Evolutionary conservation across 2,888 invertebrate species (phyloP), one percentile per base, ranked within the genome.

Genomic region (Pachliopta kotzebuea): DNA sequence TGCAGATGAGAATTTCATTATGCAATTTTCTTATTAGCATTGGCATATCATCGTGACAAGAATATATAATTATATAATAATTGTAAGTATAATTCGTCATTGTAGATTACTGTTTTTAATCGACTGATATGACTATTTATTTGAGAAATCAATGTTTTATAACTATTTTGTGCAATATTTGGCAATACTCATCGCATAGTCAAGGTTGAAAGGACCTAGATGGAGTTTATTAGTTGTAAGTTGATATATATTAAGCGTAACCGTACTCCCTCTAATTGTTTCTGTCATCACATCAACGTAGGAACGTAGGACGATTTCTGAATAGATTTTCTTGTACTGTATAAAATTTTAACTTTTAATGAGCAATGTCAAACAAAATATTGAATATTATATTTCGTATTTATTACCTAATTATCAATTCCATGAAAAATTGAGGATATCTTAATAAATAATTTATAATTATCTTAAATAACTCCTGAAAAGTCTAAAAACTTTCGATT

Each of bases 151-250:
- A 50, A 57, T 66, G 63, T 66, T 52, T 58, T 65, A 63, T 62
- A 66, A 61, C 60, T 77, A 70, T 80, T 79, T 78, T 84, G 90
- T 90, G 90, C 90, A 90, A 90, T 90, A 90, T 88, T 86, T 80
- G 85, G 85, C 85, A 90, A 90, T 90, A 90, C 90, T 90, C 90
- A 87, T 83, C 75, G 79, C 77, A 76, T 87, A 88, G 86, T 86
- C 84, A 82, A 74, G 76, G 75, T 80, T 73, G 73, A 73, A 71
- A 74, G 78, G 74, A 79, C 76, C 76, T 79, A 76, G 76, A 69
- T 74, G 75, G 77, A 72, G 75, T 76, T 77, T 80, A 74, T 78
- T 88, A 86, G 83, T 69, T 75, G 71, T 86, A 85, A 85, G 82
- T 79, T 76, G 74, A 77, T 81, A 76, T 78, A 80, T 74, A 72